Evolutionary conservation across 2,888 invertebrate species (phyloP), one percentile per base, ranked within the genome.

Genomic region (Galeruca laticollis): DNA sequence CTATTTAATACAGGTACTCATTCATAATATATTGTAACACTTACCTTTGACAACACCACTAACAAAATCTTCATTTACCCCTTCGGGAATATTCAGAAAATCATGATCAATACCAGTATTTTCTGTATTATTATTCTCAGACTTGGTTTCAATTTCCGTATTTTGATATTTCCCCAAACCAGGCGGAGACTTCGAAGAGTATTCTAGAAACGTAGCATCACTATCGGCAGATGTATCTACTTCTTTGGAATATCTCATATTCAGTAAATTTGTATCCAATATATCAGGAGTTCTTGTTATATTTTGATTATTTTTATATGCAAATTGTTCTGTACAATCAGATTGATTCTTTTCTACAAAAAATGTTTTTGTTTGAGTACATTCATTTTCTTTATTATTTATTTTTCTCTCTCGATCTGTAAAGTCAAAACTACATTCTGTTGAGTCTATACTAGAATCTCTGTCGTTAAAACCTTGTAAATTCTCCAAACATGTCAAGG

Each of bases 331-430:
- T n/a, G n/a, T n/a, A n/a, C n/a, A n/a, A n/a, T n/a, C n/a, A n/a
- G n/a, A n/a, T n/a, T n/a, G n/a, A n/a, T n/a, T n/a, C n/a, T n/a
- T n/a, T n/a, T 37, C 11, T 1, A 11, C 1, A 37, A 37, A 37
- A 37, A 11, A 10, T 37, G 13, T 37, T 37, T 43, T 43, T 15
- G 3, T 43, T 43, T 43, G n/a, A n/a, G 1, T 43, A 5, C 13
- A 43, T 43, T 43, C 43, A 43, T 43, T n/a, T 43, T 43, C n/a
- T 43, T 43, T 43, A 6, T 43, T n/a, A 15, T 43, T 13, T n/a
- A 43, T n/a, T 43, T 43, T 1, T 37, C 11, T n/a, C 13, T 43
- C n/a, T n/a, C 8, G n/a, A 15, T 13, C 37, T 37, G 1, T 37
- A 37, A 37, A 37, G 37, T 37, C 37, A 37, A 37, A 37, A 37